Conservation (phyloP, 2,113 vertebrate genomes). For the Planiliza haematocheilus region DNA sequence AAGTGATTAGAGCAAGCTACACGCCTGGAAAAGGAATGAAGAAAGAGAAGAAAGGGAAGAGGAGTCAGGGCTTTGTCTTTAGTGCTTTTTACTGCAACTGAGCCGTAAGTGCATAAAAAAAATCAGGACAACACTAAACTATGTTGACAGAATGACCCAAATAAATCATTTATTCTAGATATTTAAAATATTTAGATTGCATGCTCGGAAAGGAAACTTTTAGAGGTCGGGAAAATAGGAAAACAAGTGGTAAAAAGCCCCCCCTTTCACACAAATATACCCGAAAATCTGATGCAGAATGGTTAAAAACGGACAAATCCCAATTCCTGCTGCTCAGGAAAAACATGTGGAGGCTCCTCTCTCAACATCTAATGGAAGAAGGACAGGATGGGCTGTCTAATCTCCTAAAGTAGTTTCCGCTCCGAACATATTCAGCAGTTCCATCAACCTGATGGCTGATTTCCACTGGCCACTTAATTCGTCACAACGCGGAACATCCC, state of each 20-base stretch:
- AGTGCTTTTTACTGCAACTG: background rate
- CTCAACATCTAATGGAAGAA: conserved; percentile 42
- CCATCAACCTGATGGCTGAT: conserved; percentile 55
- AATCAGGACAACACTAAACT: conserved; percentile 23
- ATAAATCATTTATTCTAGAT: conserved; percentile 52
- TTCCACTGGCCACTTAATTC: background rate
- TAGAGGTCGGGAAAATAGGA: background rate
- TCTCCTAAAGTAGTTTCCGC: conserved; percentile 60
- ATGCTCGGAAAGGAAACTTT: conserved; percentile 14
- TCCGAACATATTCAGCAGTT: conserved; percentile 33
- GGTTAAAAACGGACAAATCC: too few relatives aligned
- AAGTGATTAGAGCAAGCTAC: background rate
- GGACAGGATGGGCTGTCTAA: conserved; percentile 37
- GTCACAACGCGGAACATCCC: background rate
- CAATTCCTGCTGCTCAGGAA: background rate
- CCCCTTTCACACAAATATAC: too few relatives aligned
- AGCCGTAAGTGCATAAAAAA: conserved; percentile 13
- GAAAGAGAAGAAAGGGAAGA: background rate
- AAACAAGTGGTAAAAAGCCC: background rate
- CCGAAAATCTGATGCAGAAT: too few relatives aligned
- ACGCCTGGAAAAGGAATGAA: conserved; percentile 1
- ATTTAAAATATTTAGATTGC: conserved; percentile 54
- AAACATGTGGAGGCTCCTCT: background rate
- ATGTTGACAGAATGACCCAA: conserved; percentile 29
- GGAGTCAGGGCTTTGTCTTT: background rate